Percentiles rank a stretch among this genome's conserved stretches.
These are phyloP conservation scores for Drosophila pallidifrons DNA, from an alignment of 1,140 invertebrate genomes.

Conservation along the genomic window DNA sequence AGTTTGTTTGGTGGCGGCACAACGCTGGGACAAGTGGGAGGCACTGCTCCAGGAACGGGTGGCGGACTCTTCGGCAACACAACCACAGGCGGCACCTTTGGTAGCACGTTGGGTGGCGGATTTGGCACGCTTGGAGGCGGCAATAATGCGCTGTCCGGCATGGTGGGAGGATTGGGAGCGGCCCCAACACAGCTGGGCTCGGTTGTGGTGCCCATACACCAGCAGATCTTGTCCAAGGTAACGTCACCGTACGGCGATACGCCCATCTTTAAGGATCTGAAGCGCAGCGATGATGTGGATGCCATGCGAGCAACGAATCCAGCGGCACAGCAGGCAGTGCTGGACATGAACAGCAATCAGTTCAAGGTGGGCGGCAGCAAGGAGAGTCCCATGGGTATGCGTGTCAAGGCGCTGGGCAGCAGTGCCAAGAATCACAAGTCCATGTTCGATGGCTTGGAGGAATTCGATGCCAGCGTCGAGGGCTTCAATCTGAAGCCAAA, in stretches of 20 bases:
- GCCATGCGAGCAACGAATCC: conserved; percentile 91
- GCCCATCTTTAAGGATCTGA: conserved; percentile 90
- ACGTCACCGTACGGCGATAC: conserved; percentile 92
- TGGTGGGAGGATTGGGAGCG: conserved; percentile 56
- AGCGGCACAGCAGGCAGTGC: conserved; percentile 88
- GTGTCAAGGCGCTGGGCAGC: conserved; percentile 87
- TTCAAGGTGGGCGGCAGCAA: conserved; percentile 89
- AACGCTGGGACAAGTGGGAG: conserved; percentile 49
- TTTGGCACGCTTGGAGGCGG: conserved; percentile 56
- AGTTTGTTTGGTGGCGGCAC: conserved; percentile 85
- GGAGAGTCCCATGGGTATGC: conserved; percentile 87
- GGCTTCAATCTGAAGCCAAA: conserved; percentile 88
- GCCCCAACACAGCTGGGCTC: conserved; percentile 43
- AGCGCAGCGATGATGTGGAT: conserved; percentile 87
- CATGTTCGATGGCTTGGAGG: conserved; percentile 90
- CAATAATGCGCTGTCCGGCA: conserved; percentile 46
- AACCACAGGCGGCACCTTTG: conserved; percentile 76
- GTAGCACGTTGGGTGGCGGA: conserved; percentile 49
- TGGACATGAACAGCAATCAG: conserved; percentile 85
- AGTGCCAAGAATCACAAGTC: conserved; percentile 87
- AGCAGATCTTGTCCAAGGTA: conserved; percentile 89
- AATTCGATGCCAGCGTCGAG: conserved; percentile 88
- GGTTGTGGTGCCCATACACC: conserved; percentile 86
- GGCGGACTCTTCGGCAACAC: conserved; percentile 85
- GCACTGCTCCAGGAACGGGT: conserved; percentile 47